Base-by-base conservation (phyloP, 2,797 vertebrate genomes). In the Helarctos malayanus region DNA sequence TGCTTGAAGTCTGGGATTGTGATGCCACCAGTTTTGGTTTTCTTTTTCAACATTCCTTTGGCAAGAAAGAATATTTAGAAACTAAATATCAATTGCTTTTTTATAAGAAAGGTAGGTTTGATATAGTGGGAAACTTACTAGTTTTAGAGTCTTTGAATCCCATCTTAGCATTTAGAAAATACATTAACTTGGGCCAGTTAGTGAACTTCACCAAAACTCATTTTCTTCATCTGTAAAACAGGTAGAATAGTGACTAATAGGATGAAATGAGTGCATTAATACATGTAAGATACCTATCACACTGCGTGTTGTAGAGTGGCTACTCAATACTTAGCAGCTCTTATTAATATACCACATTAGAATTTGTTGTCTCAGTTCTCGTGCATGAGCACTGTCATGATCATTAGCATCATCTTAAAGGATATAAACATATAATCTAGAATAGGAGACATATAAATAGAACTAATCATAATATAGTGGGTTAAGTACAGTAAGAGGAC, bases 1-100 rank as follows among this genome's bases (percentile, higher is more conserved):
- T 32, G 59, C 13, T 32, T 63, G 5, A 63, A 29, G 13, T 63
- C 59, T 15, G 27, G 13, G 59, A 63, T 15, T 63, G 27, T 63
- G 59, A 63, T 63, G 59, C 59, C 2, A 32, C 59, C 61, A 63
- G 61, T 63, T 63, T 63, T 63, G 29, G 14, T 63, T 63, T 32
- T 32, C 61, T 32, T 32, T 63, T 63, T 63, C 61, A 63, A 32
- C 29, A 16, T 63, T 63, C 6, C 7, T 63, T 63, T 63, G 61
- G 29, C 61, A 71, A 95, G 68, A 18, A 94, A 82, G 32, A 80
- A 57, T 80, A n/a, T 57, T 89, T 93, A 73, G 54, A 89, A 87
- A 91, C 15, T 27, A 76, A 92, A 85, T 78, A 5, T 61, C 80
- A 91, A 35, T 25, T 85, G 65, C 35, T 87, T 92, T 94, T n/a